Evolutionary conservation across 2,888 invertebrate species (phyloP), one percentile per base, ranked within the genome.

Genomic region (Polietes domitor): DNA sequence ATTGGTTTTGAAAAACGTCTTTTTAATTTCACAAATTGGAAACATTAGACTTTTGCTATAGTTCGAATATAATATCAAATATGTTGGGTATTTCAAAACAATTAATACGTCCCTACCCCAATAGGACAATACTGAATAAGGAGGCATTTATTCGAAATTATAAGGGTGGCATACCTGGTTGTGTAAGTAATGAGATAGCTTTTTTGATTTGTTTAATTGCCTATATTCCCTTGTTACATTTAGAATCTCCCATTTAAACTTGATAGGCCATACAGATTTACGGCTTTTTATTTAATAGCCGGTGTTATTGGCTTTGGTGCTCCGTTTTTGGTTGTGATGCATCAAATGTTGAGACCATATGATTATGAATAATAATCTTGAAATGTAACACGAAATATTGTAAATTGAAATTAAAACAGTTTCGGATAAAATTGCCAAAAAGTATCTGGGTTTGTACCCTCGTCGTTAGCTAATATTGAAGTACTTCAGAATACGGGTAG

Each of bases 281-380:
- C 89, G 0, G n/a, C 86, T 0, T 88, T 86, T 15, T 89, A 75
- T 70, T 6, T 85, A 0, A 15, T 89, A 5, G 47, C 80, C 3
- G 90, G 89, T 10, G 73, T 80, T 19, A 0, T 88, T 28, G 90
- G 89, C 5, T 89, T 90, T 53, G 90, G 90, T 15, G 86, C 90
- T 70, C 90, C 90, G 0, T 88, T 80, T 61, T 47, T 91, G 15
- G 86, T 90, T 7, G n/a, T 86, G 17, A 84, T 82, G 86, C 82
- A 74, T 82, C 72, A 83, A 82, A 75, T 85, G 85, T 65, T 80
- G 41, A 77, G 80, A 50, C 83, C 83, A 0, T 83, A 83, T 58
- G 83, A 83, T 77, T 80, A 80, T 77, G 73, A 65, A 41, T 65
- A 41, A 61, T 61, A n/a, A n/a, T n/a, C n/a, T n/a, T n/a, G n/a